Evolutionary conservation across 2,113 vertebrate species (phyloP).

Genomic region (Erythrolamprus reginae): DNA sequence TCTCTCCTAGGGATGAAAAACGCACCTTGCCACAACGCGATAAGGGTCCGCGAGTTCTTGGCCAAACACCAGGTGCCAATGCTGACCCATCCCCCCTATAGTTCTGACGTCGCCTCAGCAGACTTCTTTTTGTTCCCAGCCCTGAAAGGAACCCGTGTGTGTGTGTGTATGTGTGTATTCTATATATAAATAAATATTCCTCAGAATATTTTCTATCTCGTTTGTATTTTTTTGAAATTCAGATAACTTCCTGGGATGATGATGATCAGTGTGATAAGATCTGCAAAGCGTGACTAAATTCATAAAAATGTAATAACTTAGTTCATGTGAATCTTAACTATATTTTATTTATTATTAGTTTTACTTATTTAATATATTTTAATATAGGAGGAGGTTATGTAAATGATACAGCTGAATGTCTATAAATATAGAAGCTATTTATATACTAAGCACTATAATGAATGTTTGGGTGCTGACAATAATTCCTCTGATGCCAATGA

Average conservation of each 20-base stretch:
- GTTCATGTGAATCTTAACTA: neutral
- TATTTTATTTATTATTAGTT: neutral
- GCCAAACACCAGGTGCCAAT: too few relatives aligned
- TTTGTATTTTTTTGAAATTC: neutral
- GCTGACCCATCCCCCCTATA: too few relatives aligned
- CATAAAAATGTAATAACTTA: neutral
- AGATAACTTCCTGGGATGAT: neutral
- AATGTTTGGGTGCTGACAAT: slow-evolving; percentile 39
- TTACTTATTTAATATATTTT: neutral
- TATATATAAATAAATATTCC: neutral
- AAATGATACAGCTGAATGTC: slow-evolving; percentile 30
- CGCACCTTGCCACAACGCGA: too few relatives aligned
- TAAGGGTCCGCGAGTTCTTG: too few relatives aligned
- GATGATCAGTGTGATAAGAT: neutral
- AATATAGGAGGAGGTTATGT: slow-evolving; percentile 16
- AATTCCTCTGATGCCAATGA: slow-evolving; percentile 39
- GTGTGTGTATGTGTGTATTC: too few relatives aligned
- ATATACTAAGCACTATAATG: slow-evolving; percentile 42
- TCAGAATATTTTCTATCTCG: neutral
- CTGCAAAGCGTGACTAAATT: neutral
- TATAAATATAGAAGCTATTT: slow-evolving; percentile 47
- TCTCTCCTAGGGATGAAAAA: too few relatives aligned
- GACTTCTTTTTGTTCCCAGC: too few relatives aligned
- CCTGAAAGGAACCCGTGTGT: too few relatives aligned
- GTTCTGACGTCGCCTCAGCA: too few relatives aligned